These are phyloP conservation scores for Chloroclysta siterata DNA, from an alignment of 2,888 invertebrate genomes.

Conservation along the genomic window DNA sequence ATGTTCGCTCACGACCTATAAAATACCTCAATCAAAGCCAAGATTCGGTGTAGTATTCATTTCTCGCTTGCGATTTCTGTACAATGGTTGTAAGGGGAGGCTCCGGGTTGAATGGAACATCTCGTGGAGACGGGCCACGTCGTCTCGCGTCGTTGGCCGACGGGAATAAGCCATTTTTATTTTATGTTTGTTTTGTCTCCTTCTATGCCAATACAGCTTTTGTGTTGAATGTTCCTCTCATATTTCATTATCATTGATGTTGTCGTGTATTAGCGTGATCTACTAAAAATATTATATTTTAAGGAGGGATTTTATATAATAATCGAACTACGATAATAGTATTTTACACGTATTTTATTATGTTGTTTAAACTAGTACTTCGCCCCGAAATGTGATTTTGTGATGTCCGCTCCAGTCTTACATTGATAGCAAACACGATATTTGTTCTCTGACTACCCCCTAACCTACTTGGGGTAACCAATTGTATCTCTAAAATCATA, in stretches of 20 bases:
- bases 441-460: too few relatives aligned
- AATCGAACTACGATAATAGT: too few relatives aligned
- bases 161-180: conserved; percentile 65
- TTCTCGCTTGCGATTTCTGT: conserved; percentile 39
- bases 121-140: conserved; percentile 44
- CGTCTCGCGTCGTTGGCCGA: conserved; percentile 41
- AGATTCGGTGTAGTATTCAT: conserved; percentile 41
- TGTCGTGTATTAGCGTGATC: conserved; percentile 42
- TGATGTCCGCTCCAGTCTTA: too few relatives aligned
- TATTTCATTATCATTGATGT: conserved; percentile 58
- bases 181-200: conserved; percentile 66
- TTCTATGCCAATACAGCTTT: conserved; percentile 65
- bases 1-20: conserved; percentile 36
- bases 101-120: conserved; percentile 49
- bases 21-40: conserved; percentile 43
- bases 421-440: too few relatives aligned
- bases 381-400: too few relatives aligned
- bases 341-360: too few relatives aligned
- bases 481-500: too few relatives aligned
- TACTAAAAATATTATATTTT: too few relatives aligned
- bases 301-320: too few relatives aligned
- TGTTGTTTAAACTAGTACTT: too few relatives aligned
- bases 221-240: conserved; percentile 66
- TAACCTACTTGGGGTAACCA: too few relatives aligned
- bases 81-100: conserved; percentile 41